phyloP scores from a whole-genome alignment of 2,797 vertebrate genomes.

The Varecia variegata region DNA sequence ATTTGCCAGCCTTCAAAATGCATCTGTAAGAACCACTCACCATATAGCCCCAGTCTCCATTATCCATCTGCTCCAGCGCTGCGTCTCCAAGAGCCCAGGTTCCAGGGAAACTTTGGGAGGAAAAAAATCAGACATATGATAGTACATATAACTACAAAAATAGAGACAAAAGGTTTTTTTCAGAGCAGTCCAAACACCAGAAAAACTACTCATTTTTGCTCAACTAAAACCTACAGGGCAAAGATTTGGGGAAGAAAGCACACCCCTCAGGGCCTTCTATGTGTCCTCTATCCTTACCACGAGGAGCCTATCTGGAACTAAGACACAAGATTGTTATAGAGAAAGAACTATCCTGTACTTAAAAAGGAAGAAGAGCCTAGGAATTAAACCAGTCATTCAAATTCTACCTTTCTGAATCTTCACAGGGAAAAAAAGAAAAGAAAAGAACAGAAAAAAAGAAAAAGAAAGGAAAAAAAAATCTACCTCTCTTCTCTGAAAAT shows the following conservation, averaged over 20 bases:
- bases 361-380: not conserved
- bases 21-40: constrained; percentile 83
- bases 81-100: constrained; percentile 76
- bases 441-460: not conserved
- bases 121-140: constrained; percentile 72
- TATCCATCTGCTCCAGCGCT: constrained; percentile 92
- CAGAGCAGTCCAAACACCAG: constrained; percentile 60
- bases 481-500: constrained; percentile 69
- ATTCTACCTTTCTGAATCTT: constrained; percentile 33
- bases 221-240: constrained; percentile 58
- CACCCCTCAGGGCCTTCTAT: not conserved
- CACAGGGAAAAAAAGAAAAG: not conserved
- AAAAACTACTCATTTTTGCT: not conserved
- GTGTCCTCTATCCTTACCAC: not conserved
- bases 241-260: constrained; percentile 30
- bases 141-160: constrained; percentile 65
- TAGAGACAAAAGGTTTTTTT: constrained; percentile 11
- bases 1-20: not conserved
- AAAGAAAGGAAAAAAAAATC: not conserved
- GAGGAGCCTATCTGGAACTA: not conserved
- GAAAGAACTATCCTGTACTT: not conserved
- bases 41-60: constrained; percentile 99
- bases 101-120: constrained; percentile 75
- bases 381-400: not conserved
- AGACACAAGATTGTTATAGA: not conserved